Evolutionary conservation across 2,888 invertebrate species (phyloP).

Genomic region (Busseola fusca): DNA sequence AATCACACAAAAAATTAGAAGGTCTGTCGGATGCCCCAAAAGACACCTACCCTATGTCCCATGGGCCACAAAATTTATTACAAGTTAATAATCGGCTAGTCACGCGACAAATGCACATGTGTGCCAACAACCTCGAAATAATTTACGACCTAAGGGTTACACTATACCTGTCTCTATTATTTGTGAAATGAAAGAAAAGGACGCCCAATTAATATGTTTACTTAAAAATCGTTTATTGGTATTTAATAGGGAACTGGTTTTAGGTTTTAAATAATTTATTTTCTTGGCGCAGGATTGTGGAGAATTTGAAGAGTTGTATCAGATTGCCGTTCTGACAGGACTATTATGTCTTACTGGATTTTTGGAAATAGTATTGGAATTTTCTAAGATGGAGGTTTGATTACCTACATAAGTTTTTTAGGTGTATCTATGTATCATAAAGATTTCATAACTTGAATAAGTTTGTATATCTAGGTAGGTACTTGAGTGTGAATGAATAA

Average conservation of each 20-base stretch:
- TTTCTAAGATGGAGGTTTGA: slow-evolving; percentile 11
- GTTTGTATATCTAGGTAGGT: neutral
- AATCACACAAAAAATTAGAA: slow-evolving; percentile 59
- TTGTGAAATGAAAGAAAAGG: slow-evolving; percentile 58
- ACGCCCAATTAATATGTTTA: slow-evolving; percentile 74
- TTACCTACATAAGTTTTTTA: neutral
- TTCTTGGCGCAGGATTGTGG: slow-evolving; percentile 66
- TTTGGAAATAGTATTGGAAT: slow-evolving; percentile 33
- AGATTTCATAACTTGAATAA: neutral
- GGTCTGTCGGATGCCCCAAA: slow-evolving; percentile 63
- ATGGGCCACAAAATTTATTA: slow-evolving; percentile 84
- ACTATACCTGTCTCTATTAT: slow-evolving; percentile 68
- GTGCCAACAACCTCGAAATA: slow-evolving; percentile 78
- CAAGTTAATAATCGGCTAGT: slow-evolving; percentile 85
- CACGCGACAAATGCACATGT: slow-evolving; percentile 84
- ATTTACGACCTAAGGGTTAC: slow-evolving; percentile 84
- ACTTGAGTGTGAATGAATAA: neutral
- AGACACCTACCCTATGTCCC: slow-evolving; percentile 75
- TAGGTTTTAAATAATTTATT: slow-evolving; percentile 64
- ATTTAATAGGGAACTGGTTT: slow-evolving; percentile 76
- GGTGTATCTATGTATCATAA: slow-evolving; percentile 20
- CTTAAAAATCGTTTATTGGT: slow-evolving; percentile 83
- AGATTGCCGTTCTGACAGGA: slow-evolving; percentile 53
- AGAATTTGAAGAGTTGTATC: slow-evolving; percentile 58
- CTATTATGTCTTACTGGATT: slow-evolving; percentile 54